Evolutionary conservation across 1,140 invertebrate species (phyloP), one percentile per base, ranked within the genome.

Genomic region (Heliconius melpomene): DNA sequence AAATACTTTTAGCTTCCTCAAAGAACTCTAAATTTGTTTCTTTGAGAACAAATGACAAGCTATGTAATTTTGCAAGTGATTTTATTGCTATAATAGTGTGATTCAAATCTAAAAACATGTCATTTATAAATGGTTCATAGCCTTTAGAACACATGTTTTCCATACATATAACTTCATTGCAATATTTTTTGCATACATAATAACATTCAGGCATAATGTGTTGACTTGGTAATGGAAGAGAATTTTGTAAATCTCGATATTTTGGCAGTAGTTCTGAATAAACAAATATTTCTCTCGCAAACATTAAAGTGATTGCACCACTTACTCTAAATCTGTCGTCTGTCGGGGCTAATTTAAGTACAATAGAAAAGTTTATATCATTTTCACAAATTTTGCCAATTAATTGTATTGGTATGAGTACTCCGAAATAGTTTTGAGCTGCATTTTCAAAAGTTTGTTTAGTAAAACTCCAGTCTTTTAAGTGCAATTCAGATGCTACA

Each of bases 401-500:
- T 81, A 94, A 83, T 60, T 77, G 70, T 29, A 90, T 77, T 18
- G 93, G 93, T 50, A 94, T 79, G 18, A 94, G 78, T 18, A 91
- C 76, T 54, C 93, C 93, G 32, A 94, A 94, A 77, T 91, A 94
- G 75, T 94, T 94, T 82, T 93, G 92, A 8, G 86, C 91, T 13
- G 89, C 86, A 75, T 66, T 82, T 78, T 90, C 81, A 75, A 94
- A 93, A 20, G 79, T 87, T 85, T 82, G 46, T 79, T 82, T 57
- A 36, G 74, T 78, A 77, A 83, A 89, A 26, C 82, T 50, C 80
- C 85, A 91, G 29, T 89, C 81, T 78, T 60, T 76, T 89, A 74
- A 74, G 81, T 79, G 75, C 66, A 81, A 7, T n/a, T 71, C 70
- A 26, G 54, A 23, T 23, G 86, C 83, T 36, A 92, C 75, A 72